Base-by-base conservation (phyloP, 2,888 invertebrate species). In the Drosophila flavopinicola region DNA sequence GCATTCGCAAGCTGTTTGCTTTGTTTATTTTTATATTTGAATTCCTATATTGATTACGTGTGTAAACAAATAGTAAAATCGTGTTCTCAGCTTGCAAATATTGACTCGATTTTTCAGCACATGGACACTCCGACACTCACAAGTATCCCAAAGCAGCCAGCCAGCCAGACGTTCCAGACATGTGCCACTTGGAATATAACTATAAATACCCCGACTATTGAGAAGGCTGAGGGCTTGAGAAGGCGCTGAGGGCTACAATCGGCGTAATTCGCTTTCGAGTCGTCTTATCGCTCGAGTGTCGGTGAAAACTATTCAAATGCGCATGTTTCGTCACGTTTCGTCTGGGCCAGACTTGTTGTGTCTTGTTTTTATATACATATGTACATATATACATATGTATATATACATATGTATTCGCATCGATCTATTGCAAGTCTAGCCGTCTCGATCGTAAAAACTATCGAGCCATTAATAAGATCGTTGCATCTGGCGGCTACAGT, bases 11-110 rank as follows among this genome's bases (percentile, higher is more conserved):
- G 1, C 1, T 4, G 20, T 9, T 37, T 38, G 37, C 32, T 38
- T 54, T 48, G 27, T 39, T 60, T 41, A 23, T 47, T 54, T 52
- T 58, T 63, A 44, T 35, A 57, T 57, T 59, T 39, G 38, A 39
- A 58, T 66, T 59, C 33, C 68, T 61, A 49, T 78, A 78, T 79
- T 78, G 85, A 76, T 85, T 85, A 78, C 78, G 80, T 59, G 48
- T 78, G 80, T 76, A 77, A 85, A 78, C 83, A 85, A 85, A 83
- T 85, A 82, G 78, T 76, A 66, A 78, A 82, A 82, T 78, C 83
- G 78, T 82, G 74, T 68, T 72, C 72, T 85, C 72, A 61, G 70
- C 54, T 67, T 79, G 76, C 84, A 76, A 84, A 80, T 84, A 78
- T 78, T 80, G 75, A 66, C 68, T 67, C 52, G 75, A 73, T 73